These are phyloP conservation scores for Luffia ferchaultella DNA, from an alignment of 2,888 invertebrate genomes.

Conservation along the genomic window DNA sequence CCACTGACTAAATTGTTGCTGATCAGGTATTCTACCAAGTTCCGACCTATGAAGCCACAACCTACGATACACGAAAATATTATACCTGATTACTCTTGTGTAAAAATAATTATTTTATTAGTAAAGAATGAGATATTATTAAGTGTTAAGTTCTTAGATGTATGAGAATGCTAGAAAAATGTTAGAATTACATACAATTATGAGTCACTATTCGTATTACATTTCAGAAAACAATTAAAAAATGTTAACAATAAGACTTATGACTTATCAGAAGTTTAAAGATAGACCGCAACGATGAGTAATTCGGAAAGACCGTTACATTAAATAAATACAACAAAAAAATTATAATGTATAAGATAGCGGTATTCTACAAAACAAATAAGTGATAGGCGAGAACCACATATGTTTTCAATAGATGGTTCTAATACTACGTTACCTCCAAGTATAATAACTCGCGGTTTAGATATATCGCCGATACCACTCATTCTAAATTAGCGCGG, in stretches of 20 bases:
- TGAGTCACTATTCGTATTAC: too few species aligned
- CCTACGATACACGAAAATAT: conserved; percentile 76
- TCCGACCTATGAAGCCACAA: conserved; percentile 93
- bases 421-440: conserved; percentile 55
- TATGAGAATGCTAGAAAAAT: too few species aligned
- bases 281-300: neutral
- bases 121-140: too few species aligned
- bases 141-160: too few species aligned
- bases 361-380: conserved; percentile 2
- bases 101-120: too few species aligned
- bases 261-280: neutral
- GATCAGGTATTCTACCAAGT: conserved; percentile 83
- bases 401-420: too few species aligned
- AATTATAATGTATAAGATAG: neutral
- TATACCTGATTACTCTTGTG: too few species aligned
- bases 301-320: neutral
- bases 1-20: conserved; percentile 77
- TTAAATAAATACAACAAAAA: neutral
- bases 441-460: conserved; percentile 53
- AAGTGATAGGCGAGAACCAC: neutral
- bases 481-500: conserved; percentile 6
- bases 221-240: neutral
- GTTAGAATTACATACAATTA: too few species aligned
- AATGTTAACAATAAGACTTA: neutral
- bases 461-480: conserved; percentile 48